Evolutionary conservation across 2,797 vertebrate species (phyloP), one percentile per base, ranked within the genome.

Genomic region (Enteromius argenteus): DNA sequence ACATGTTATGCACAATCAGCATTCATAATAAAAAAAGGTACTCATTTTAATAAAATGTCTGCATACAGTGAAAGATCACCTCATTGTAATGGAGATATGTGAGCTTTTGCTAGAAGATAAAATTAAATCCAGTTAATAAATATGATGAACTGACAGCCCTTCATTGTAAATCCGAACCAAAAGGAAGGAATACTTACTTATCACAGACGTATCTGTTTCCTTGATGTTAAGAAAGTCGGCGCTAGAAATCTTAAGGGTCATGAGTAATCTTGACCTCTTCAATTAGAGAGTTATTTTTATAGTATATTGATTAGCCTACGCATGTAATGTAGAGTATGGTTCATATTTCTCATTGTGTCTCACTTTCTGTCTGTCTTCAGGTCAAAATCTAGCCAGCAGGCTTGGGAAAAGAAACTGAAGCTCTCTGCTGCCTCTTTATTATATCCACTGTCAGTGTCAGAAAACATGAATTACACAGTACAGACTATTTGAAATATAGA

Each of bases 261-360:
- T 1, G 30, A 15, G 23, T 73, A 68, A 69, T 76, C 60, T 44
- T 78, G 78, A 77, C 82, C 86, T 77, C 49, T 17, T n/a, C 71
- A 67, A 72, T 73, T 69, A 80, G 72, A 62, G 82, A 74, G 81
- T 46, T 82, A 85, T 84, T 85, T 85, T 80, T 56, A 77, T 35
- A 58, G 37, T 79, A n/a, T 82, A 83, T 85, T 78, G 87, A 87
- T 88, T 35, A 71, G 46, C 6, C 35, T 56, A 44, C 5, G 32
- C 19, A 56, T 81, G 27, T 58, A 69, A 51, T 82, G 49, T 56
- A 74, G 80, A 77, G 56, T 53, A 76, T 79, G 76, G 69, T 44
- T 88, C 69, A 85, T 82, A 69, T 88, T 86, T 83, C 74, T 11
- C 23, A 58, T 62, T 60, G 67, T 27, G n/a, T 32, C 60, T 85